Evolutionary conservation across 35 echinoderm and acorn worm species (phyloP), one percentile per base, ranked within the genome.

Genomic region (Nesometra sesokonis): DNA sequence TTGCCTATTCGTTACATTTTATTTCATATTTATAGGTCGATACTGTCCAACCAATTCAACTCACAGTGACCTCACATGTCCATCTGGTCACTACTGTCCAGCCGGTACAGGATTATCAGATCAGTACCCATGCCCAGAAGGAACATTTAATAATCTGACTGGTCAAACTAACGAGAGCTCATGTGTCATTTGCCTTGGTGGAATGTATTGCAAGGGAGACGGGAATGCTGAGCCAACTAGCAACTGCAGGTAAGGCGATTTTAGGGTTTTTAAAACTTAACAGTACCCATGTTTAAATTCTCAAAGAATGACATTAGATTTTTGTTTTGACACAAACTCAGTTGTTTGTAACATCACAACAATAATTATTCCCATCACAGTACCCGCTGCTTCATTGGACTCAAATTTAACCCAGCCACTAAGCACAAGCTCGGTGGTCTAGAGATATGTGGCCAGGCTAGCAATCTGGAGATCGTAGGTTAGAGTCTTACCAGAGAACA

Each of bases 161-260:
- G 89, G 92, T 17, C 89, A 91, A 33, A 91, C 85, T 0, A 85
- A 86, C 79, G 85, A 94, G 32, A 89, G 89, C 32, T 89, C 95
- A 39, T 94, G 92, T 77, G 76, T 89, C 4, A 1, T 89, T 0
- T 98, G 95, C 36, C 77, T 89, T 11, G 95, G 89, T 9, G 95
- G 95, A 39, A 94, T 91, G 92, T 98, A 92, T 77, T 98, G 95
- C 36, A 88, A 89, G 85, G 95, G 95, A 29, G 84, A 89, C 30
- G 92, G 93, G 30, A 98, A 98, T 80, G 91, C 86, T 29, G 82
- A 78, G 79, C 95, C 95, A 9, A 98, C 95, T 30, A 84, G 88
- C 46, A 98, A 98, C 87, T 98, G 95, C 92, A 98, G 95, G 95
- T 98, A 90, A 76, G 84, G 5, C 32, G n/a, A n/a, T n/a, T n/a